phyloP scores from a whole-genome alignment of 2,797 vertebrate species.

The Etheostoma perlongum region DNA sequence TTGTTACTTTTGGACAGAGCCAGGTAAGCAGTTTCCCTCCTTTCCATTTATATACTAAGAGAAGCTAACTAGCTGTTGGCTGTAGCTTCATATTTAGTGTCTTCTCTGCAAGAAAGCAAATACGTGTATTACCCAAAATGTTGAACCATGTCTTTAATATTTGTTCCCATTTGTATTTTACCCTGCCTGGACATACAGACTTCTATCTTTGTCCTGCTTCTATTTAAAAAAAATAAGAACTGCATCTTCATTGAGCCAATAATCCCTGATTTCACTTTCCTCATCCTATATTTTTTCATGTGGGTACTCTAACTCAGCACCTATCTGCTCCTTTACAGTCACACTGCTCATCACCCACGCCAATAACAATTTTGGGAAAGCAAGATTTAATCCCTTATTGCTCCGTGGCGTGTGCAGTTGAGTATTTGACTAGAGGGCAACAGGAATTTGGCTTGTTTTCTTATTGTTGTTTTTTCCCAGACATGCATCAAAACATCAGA shows the following conservation, averaged over 20 bases:
- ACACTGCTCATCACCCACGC: constrained; percentile 52
- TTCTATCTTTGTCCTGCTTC: constrained; percentile 3
- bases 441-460: constrained; percentile 51
- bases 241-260: constrained; percentile 1
- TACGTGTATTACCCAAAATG: not conserved
- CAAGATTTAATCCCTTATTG: constrained; percentile 56
- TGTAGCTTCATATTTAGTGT: not conserved
- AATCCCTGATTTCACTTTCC: constrained; percentile 22
- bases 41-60: not conserved
- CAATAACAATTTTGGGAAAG: constrained; percentile 39
- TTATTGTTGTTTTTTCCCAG: constrained; percentile 7
- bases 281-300: constrained; percentile 13
- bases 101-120: not conserved
- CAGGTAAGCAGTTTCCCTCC: not conserved
- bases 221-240: constrained; percentile 9
- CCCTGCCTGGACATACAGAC: not conserved
- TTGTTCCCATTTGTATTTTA: not conserved
- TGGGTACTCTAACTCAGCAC: constrained; percentile 32
- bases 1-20: not conserved
- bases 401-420: constrained; percentile 16
- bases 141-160: not conserved
- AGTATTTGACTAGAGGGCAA: constrained; percentile 62
- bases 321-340: constrained; percentile 45
- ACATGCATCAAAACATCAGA: constrained; percentile 55
- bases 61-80: not conserved